Evolutionary conservation across 2,888 invertebrate species (phyloP).

Genomic region (Tanypteryx hageni): DNA sequence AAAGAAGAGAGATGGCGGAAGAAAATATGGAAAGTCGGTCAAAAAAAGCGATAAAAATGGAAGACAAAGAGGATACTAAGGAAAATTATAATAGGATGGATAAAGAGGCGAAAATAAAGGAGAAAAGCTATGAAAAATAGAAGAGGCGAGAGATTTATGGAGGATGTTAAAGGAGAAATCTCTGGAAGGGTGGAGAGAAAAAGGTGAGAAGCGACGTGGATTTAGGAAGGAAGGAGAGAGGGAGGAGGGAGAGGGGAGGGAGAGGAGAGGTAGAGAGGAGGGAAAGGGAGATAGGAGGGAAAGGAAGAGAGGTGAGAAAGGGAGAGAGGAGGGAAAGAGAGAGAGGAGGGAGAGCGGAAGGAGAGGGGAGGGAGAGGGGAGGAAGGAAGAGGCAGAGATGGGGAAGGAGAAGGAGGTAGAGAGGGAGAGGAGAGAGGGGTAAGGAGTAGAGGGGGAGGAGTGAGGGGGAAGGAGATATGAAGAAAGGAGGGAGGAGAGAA

Average conservation of each 20-base stretch:
- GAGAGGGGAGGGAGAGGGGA: neutral
- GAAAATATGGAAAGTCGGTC: too few relatives aligned
- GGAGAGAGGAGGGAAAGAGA: neutral
- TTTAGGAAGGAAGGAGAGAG: too few relatives aligned
- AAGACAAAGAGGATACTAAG: too few relatives aligned
- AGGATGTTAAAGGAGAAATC: neutral
- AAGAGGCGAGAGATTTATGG: neutral
- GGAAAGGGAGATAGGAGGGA: neutral
- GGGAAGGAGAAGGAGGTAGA: neutral
- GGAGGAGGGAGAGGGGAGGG: too few relatives aligned
- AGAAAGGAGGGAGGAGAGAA: neutral
- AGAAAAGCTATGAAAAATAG: neutral
- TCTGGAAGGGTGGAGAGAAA: neutral
- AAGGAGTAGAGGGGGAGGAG: neutral
- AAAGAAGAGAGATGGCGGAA: too few relatives aligned
- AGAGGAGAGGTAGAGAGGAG: neutral
- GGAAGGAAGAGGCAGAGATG: neutral
- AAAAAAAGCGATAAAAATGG: too few relatives aligned
- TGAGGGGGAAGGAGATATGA: neutral
- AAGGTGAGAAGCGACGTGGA: too few relatives aligned
- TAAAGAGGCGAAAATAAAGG: neutral
- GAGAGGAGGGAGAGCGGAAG: neutral
- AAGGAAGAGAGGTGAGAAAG: too few relatives aligned
- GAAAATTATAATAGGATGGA: neutral
- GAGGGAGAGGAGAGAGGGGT: neutral